Base-by-base conservation (phyloP, 1,140 invertebrate species). In the Lethocerus indicus region DNA sequence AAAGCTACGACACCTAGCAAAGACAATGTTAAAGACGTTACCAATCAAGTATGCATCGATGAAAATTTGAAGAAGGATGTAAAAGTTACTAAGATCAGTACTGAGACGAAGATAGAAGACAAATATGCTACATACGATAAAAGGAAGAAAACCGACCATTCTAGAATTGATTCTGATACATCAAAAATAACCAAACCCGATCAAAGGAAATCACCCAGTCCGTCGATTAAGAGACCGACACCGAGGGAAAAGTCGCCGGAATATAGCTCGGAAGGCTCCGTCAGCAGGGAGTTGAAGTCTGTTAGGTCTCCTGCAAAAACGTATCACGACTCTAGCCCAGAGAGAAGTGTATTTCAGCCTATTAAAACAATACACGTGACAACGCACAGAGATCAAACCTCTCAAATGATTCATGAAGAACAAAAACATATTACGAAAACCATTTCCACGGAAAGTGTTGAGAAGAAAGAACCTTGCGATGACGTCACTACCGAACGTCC, bases 211-310 rank as follows among this genome's bases (percentile, higher is more conserved):
- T 40, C 37, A 28, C 29, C 25, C 28, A 12, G 12, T 14, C 42
- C 27, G 3, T 32, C 39, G n/a, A 12, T 41, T 5, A 51, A 47
- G 25, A 51, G 23, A 54, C 47, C 45, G 9, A 2, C 14, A 32
- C 4, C 18, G 2, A 32, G 59, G 46, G 58, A 60, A 43, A 59
- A 59, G 35, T 59, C 60, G 23, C 60, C 60, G 26, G 60, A 60
- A 37, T 62, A 63, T 49, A 61, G 57, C 41, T 61, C 60, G 9
- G 60, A 62, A 50, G 61, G 60, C 3, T 63, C 61, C 21, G 49
- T 63, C 3, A 56, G 48, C 6, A 58, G 54, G 40, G 61, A 63
- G 56, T 32, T 59, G 3, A 54, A 50, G 27, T 20, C 37, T 35
- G 27, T 29, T 14, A 44, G 52, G n/a, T n/a, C n/a, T 42, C 12